Percentiles rank a stretch among this genome's conserved stretches.
phyloP scores from a whole-genome alignment of 2,797 vertebrate genomes.

The Oreochromis mossambicus region DNA sequence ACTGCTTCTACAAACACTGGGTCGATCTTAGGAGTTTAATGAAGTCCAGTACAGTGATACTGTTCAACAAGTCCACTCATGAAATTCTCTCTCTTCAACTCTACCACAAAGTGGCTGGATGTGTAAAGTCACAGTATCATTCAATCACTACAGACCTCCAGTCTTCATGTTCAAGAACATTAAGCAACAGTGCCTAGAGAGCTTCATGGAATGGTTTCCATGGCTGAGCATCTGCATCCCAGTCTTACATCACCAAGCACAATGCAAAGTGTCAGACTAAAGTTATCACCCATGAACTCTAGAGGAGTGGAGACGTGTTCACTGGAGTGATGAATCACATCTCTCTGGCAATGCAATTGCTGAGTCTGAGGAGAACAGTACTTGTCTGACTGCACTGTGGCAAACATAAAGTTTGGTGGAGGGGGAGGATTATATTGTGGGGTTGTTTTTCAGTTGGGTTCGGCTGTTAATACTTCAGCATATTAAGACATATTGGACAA shows the following conservation, averaged over 20 bases:
- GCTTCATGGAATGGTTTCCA: background rate
- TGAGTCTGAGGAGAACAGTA: background rate
- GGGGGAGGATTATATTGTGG: background rate
- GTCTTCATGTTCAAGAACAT: background rate
- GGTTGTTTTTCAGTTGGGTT: background rate
- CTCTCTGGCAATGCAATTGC: background rate
- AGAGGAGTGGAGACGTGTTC: background rate
- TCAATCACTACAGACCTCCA: background rate
- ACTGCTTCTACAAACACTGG: background rate
- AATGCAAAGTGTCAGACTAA: background rate
- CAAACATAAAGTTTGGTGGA: background rate
- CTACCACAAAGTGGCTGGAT: background rate
- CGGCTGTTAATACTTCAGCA: background rate
- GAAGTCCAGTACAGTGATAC: background rate
- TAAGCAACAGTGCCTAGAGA: background rate
- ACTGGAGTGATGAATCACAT: background rate
- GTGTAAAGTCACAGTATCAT: background rate
- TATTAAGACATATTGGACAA: background rate
- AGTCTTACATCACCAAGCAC: background rate
- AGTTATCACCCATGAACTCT: background rate
- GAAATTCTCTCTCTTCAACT: background rate
- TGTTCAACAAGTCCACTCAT: background rate
- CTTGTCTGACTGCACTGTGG: background rate
- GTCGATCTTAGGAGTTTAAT: background rate
- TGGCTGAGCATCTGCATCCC: background rate